Evolutionary conservation across 35 echinoderm and acorn worm species (phyloP).

Genomic region (Ophiothrix spiculata): DNA sequence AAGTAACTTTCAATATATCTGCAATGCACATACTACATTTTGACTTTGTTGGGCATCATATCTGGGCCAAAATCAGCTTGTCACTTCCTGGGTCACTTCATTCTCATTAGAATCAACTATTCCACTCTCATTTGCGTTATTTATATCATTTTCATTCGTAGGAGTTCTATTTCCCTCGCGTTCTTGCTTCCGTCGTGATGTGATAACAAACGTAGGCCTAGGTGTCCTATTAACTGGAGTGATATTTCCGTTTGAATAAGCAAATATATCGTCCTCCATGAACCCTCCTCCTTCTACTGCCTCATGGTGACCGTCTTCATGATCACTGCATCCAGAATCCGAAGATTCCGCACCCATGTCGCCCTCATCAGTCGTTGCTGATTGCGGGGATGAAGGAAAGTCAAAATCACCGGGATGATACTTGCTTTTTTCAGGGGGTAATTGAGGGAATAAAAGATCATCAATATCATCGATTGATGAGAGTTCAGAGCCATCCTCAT

Average conservation of each 20-base stretch:
- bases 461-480: neutral
- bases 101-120: no score
- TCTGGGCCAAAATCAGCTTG: no score
- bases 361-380: neutral
- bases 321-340: neutral
- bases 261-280: conserved; percentile 33
- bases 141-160: neutral
- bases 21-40: no score
- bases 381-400: neutral
- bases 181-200: neutral
- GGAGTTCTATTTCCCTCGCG: neutral
- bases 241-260: neutral
- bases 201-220: neutral
- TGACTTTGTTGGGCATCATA: no score
- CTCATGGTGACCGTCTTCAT: neutral
- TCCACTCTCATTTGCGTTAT: neutral
- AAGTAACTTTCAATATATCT: no score
- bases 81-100: no score
- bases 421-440: neutral
- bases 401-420: neutral
- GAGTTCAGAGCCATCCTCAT: neutral
- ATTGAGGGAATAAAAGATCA: neutral
- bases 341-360: neutral
- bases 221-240: neutral
- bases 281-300: neutral